Evolutionary conservation across 2,113 vertebrate genomes (phyloP), one percentile per base, ranked within the genome.

Genomic region (Poicephalus gulielmi): DNA sequence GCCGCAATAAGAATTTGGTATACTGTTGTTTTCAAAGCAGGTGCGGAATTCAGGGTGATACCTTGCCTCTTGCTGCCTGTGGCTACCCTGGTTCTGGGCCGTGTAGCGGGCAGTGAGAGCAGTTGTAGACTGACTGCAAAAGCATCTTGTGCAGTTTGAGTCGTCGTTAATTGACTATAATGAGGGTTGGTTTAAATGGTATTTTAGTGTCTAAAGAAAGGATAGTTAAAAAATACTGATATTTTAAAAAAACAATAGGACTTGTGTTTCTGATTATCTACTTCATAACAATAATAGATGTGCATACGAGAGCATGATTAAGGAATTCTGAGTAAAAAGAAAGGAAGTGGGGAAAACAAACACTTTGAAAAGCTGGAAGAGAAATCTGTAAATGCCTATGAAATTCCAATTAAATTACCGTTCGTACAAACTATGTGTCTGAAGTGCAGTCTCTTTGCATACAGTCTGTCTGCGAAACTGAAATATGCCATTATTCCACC

Each of bases 101-200:
- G 18, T 35, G 47, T 30, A 37, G 57, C 0, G 0, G 33, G 30
- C 75, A 68, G 19, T 9, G 47, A 50, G 47, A 79, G 39, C 43
- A 74, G n/a, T n/a, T 43, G 43, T 27, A 13, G 64, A 33, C 23
- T 39, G 37, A 17, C 64, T 47, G 52, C 60, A 33, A 41, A 89
- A 90, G 53, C 53, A 18, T 68, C 25, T 46, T 37, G 7, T 1
- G 2, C 68, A 52, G 44, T 44, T 44, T 27, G 17, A 52, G 37
- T 37, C 0, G 0, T 41, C 4, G 1, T 41, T 82, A 68, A 35
- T 3, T 92, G 0, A 13, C 49, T 80, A 5, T 28, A n/a, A 70
- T 33, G 12, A 50, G 6, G 12, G 20, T n/a, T 88, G n/a, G 23
- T 66, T 85, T 44, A 47, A 94, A 57, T 28, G 17, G 14, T 69